Percentiles rank a stretch among this genome's conserved stretches.
Conservation (phyloP, 2,113 vertebrate genomes). For the Aix galericulata region DNA sequence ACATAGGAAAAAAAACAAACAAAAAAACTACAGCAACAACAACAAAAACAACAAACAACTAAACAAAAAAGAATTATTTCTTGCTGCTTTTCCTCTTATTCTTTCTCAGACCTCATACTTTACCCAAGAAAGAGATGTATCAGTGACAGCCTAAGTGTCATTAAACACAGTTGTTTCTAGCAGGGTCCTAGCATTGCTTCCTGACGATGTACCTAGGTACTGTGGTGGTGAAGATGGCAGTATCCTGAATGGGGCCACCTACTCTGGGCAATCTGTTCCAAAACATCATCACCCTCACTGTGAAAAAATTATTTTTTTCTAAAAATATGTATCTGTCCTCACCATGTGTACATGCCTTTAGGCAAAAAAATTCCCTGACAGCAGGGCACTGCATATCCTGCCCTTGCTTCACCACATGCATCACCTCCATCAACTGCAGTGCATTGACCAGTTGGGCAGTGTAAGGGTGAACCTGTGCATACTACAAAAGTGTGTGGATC, state of each 20-base stretch:
- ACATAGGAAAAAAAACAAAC: background rate
- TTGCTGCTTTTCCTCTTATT: background rate
- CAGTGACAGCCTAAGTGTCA: background rate
- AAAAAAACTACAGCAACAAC: background rate
- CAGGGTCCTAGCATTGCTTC: background rate
- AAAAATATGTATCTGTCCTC: background rate
- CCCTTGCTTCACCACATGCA: background rate
- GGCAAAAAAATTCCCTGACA: background rate
- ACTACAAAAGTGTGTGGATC: too few species aligned
- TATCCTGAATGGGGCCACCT: background rate
- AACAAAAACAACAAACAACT: too few species aligned
- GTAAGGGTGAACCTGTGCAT: background rate
- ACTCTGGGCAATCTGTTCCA: background rate
- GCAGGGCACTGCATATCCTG: background rate
- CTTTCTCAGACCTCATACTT: background rate
- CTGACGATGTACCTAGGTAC: background rate
- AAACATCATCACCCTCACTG: background rate
- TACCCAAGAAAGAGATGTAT: background rate
- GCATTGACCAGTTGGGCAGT: rapidly evolving
- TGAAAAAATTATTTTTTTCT: background rate
- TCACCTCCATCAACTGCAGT: background rate
- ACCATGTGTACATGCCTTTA: background rate
- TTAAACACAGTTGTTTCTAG: background rate
- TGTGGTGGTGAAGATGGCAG: background rate
- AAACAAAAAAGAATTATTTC: background rate